These are phyloP conservation scores for Laticauda colubrina DNA, from an alignment of 2,113 vertebrate genomes.

Conservation along the genomic window DNA sequence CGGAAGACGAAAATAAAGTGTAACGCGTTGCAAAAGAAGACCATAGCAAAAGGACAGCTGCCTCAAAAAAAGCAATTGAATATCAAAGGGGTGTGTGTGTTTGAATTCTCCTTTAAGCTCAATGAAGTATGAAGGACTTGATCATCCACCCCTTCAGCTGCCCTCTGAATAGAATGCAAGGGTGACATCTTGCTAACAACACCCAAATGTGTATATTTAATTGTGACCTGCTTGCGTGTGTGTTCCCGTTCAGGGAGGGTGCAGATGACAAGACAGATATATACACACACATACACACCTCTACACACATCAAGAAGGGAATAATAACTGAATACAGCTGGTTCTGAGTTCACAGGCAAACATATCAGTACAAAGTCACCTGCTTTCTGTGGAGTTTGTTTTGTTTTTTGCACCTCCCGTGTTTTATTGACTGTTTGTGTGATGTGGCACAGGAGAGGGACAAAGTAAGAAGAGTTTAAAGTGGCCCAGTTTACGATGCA, in stretches of 20 bases:
- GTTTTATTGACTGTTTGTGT: slow-evolving; percentile 75
- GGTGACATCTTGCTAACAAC: slow-evolving; percentile 50
- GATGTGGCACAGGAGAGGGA: slow-evolving; percentile 48
- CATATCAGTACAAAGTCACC: slow-evolving; percentile 73
- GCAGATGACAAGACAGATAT: slow-evolving; percentile 73
- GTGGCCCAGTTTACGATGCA: slow-evolving; percentile 79
- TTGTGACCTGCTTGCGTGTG: slow-evolving; percentile 72
- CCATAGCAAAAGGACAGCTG: neutral
- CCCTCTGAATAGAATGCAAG: slow-evolving; percentile 36
- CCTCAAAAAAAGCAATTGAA: slow-evolving; percentile 34
- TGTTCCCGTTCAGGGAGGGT: slow-evolving; percentile 68
- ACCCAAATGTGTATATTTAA: slow-evolving; percentile 68
- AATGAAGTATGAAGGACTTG: slow-evolving; percentile 35
- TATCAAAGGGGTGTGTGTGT: neutral
- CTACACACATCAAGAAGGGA: slow-evolving; percentile 73
- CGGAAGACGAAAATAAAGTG: neutral
- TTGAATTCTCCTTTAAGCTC: slow-evolving; percentile 27
- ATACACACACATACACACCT: neutral
- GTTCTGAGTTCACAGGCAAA: slow-evolving; percentile 78
- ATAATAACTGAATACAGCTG: slow-evolving; percentile 77
- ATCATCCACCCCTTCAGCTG: slow-evolving; percentile 29
- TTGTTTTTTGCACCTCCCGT: slow-evolving; percentile 72
- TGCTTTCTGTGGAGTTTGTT: slow-evolving; percentile 79
- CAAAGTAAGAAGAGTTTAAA: slow-evolving; percentile 61
- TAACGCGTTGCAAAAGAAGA: neutral